phyloP scores from a whole-genome alignment of 2,113 vertebrate genomes.

The Quiscalus mexicanus region DNA sequence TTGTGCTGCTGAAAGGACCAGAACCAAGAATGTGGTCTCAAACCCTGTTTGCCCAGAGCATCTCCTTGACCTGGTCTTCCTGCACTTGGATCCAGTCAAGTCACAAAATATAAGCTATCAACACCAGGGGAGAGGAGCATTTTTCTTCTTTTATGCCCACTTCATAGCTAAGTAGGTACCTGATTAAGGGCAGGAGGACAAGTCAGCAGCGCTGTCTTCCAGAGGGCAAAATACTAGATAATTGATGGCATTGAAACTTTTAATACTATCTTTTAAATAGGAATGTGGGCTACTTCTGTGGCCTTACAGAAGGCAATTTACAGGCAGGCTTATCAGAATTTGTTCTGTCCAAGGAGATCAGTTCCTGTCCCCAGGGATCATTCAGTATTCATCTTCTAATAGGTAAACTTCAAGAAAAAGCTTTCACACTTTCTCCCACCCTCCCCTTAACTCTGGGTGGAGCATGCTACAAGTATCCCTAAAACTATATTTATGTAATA shows the following conservation, averaged over 20 bases:
- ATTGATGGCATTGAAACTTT: background rate
- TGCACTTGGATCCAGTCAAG: background rate
- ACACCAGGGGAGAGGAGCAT: background rate
- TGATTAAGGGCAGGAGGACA: background rate
- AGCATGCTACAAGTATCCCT: background rate
- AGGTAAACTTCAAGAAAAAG: background rate
- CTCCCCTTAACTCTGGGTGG: background rate
- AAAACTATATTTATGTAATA: background rate
- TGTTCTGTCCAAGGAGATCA: background rate
- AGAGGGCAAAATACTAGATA: background rate
- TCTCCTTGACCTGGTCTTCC: background rate
- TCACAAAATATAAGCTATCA: background rate
- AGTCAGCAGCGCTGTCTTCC: background rate
- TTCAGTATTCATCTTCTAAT: background rate
- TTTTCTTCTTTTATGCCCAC: background rate
- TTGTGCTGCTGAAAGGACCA: background rate
- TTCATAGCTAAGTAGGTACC: background rate
- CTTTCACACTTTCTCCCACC: background rate
- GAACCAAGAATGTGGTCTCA: background rate
- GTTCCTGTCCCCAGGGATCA: background rate
- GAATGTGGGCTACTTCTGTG: background rate
- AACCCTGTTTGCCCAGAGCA: background rate
- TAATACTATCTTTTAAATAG: background rate
- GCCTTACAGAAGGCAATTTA: background rate
- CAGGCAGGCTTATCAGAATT: background rate